Percentiles rank a stretch among this genome's conserved stretches.
Conservation (phyloP, 1,140 invertebrate species). For the Neotoxoptera formosana region DNA sequence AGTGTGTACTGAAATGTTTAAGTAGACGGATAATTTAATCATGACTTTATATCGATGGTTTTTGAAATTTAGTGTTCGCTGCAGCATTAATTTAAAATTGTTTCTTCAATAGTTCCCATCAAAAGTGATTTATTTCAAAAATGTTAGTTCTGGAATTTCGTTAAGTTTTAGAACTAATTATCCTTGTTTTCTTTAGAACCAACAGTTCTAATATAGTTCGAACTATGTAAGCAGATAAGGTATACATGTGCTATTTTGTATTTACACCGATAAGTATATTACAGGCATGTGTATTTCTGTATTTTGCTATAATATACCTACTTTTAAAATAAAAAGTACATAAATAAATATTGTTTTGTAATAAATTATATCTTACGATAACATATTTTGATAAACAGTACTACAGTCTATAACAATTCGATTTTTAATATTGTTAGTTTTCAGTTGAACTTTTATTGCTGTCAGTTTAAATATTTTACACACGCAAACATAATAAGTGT, state of each 20-base stretch:
- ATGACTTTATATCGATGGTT: not conserved
- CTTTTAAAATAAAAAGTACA: not conserved
- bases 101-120: not conserved
- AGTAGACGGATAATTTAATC: too few relatives aligned
- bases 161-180: not conserved
- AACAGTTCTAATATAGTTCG: too few relatives aligned
- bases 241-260: not conserved
- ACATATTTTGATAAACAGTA: not conserved
- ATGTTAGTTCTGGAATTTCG: not conserved
- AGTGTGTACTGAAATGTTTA: not conserved
- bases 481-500: not conserved
- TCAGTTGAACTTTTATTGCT: not conserved
- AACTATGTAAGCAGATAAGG: not conserved
- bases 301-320: not conserved
- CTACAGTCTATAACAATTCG: not conserved
- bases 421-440: conserved; percentile 5
- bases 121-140: not conserved
- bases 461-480: not conserved
- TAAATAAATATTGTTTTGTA: not conserved
- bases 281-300: not conserved
- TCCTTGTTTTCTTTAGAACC: not conserved
- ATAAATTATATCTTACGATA: not conserved
- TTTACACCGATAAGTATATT: not conserved
- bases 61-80: not conserved
- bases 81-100: not conserved